Evolutionary conservation across 2,888 invertebrate genomes (phyloP).

Genomic region (Netelia melanura): DNA sequence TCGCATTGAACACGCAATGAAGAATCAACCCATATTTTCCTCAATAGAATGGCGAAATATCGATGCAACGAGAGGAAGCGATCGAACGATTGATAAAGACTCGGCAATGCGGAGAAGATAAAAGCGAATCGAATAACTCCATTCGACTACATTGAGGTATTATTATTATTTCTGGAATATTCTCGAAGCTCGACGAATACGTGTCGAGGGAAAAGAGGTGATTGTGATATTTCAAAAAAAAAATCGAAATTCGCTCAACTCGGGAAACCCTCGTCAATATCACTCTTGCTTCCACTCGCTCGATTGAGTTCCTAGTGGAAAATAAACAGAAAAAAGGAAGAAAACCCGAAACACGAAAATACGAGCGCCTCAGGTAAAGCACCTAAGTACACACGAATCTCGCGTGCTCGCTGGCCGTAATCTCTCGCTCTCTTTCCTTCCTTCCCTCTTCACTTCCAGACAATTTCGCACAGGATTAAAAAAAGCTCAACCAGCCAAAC

Average conservation of each 20-base stretch:
- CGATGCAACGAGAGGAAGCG: too few species aligned
- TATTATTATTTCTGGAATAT: not conserved
- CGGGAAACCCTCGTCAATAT: not conserved
- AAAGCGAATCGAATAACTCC: not conserved
- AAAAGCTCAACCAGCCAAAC: not conserved
- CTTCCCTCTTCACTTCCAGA: not conserved
- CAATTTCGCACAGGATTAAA: constrained; percentile 7
- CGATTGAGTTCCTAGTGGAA: not conserved
- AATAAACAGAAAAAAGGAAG: not conserved
- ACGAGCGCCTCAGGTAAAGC: constrained; percentile 20
- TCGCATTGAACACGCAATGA: too few species aligned
- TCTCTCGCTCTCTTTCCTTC: not conserved
- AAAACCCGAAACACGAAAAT: constrained; percentile 2
- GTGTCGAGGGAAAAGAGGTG: too few species aligned
- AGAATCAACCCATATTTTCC: too few species aligned
- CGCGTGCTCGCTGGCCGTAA: not conserved
- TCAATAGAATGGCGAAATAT: too few species aligned
- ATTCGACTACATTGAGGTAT: not conserved
- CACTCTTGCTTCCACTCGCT: not conserved
- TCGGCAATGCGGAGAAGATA: not conserved
- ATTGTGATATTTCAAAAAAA: too few species aligned
- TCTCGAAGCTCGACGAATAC: not conserved
- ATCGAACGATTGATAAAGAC: not conserved
- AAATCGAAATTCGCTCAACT: not conserved
- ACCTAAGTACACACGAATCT: constrained; percentile 21